Evolutionary conservation across 2,888 invertebrate species (phyloP).

Genomic region (Lasioglossum zephyrum): DNA sequence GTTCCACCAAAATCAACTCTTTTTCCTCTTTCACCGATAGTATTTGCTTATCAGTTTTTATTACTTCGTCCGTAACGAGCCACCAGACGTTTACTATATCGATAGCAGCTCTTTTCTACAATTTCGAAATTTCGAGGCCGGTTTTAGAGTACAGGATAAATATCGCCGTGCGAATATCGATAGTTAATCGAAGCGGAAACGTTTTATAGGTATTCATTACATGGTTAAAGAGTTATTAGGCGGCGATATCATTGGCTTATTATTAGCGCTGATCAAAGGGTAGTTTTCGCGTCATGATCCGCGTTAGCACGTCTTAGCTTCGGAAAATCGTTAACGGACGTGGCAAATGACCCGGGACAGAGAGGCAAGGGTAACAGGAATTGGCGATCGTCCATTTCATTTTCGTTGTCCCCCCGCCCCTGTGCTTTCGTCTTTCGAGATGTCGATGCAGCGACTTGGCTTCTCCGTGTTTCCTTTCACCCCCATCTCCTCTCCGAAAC

Average conservation of each 20-base stretch:
- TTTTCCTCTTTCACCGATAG: background rate
- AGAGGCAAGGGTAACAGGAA: constrained; percentile 29
- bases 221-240: constrained; percentile 25
- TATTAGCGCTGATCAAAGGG: constrained; percentile 61
- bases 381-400: constrained; percentile 62
- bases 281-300: constrained; percentile 47
- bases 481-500: background rate
- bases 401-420: constrained; percentile 30
- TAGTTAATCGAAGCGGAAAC: background rate
- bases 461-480: constrained; percentile 20
- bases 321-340: constrained; percentile 55
- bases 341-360: constrained; percentile 40
- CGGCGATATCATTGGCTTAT: constrained; percentile 42
- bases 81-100: background rate
- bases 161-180: background rate
- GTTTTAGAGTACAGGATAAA: background rate
- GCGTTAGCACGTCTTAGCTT: constrained; percentile 32
- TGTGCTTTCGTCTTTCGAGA: constrained; percentile 31
- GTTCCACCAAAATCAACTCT: background rate
- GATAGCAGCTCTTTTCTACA: background rate
- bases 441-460: constrained; percentile 18
- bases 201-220: background rate
- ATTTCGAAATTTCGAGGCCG: background rate
- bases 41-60: background rate
- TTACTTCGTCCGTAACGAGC: background rate